Percentiles rank a stretch among this genome's conserved stretches.
Conservation (phyloP, 2,797 vertebrate genomes). For the Champsocephalus gunnari region DNA sequence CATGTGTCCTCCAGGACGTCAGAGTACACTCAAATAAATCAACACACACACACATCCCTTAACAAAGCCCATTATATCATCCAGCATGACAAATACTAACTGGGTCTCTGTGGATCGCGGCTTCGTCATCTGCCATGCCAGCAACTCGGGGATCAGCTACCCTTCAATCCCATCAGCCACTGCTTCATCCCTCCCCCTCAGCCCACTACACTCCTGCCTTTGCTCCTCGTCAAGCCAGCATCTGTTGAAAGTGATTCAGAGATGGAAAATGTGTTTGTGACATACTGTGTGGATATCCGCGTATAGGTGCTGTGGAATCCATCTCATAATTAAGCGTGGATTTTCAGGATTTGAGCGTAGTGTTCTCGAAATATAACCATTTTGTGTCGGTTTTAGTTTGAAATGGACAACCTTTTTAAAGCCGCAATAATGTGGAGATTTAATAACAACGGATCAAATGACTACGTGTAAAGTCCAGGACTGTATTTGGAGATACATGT, state of each 20-base stretch:
- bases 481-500: too few relatives aligned
- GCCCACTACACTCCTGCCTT: constrained; percentile 42
- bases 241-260: constrained; percentile 54
- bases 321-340: constrained; percentile 3
- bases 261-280: constrained; percentile 35
- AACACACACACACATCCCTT: constrained; percentile 40
- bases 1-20: constrained; percentile 29
- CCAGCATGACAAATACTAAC: constrained; percentile 59
- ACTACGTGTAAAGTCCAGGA: not conserved
- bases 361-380: not conserved
- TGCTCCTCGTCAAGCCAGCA: constrained; percentile 50
- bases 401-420: too few relatives aligned
- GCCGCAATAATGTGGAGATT: not conserved
- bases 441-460: constrained; percentile 5
- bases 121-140: constrained; percentile 46
- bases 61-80: constrained; percentile 57
- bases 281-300: constrained; percentile 24
- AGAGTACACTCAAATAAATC: constrained; percentile 45
- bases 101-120: constrained; percentile 39
- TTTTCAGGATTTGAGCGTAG: constrained; percentile 1
- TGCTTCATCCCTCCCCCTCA: constrained; percentile 31
- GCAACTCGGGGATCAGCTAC: constrained; percentile 58
- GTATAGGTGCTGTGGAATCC: constrained; percentile 25
- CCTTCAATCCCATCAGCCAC: constrained; percentile 57
- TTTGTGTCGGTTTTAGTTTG: not conserved